Base-by-base conservation (phyloP, 2,888 invertebrate species). In the Heliconius ethilla region DNA sequence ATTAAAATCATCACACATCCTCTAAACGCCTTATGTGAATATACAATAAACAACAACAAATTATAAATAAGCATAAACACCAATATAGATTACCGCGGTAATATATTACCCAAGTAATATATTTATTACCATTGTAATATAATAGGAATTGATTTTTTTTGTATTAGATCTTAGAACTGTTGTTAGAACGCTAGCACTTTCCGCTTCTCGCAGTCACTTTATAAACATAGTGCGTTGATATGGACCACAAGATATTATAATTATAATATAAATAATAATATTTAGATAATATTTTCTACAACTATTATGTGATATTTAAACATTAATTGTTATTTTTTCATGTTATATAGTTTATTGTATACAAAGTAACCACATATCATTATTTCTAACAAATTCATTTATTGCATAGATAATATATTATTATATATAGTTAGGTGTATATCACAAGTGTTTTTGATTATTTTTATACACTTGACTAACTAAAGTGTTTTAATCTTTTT, bases 241-340 rank as follows among this genome's bases (percentile, higher is more conserved):
- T 89, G 91, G 91, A 91, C 91, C 91, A 94, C 87, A 89, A 88
- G 90, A 91, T 92, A 92, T 90, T 91, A 89, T 87, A 63, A 63
- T 27, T 22, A 63, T 29, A 27, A 25, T 45, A 55, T n/a, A n/a
- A 59, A 59, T 59, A 63, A 63, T 63, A 87, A 85, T 86, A 85
- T 86, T 88, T 89, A 90, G 87, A 86, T 87, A 87, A 79, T 81
- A 82, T 80, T 80, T 63, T 80, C 89, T 91, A 93, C 90, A 91
- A 93, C 92, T 92, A 93, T 91, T 93, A 93, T 92, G 92, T 93
- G 92, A 93, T 94, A 93, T 92, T 92, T 92, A 90, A 88, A 89
- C 89, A 89, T 85, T 88, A 85, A 87, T 89, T 90, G 90, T 92
- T 92, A 91, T 89, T 90, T 69, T 51, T 92, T 90, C 88, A 91